Conservation (phyloP, 1,140 invertebrate species). For the Drosophila navojoa region DNA sequence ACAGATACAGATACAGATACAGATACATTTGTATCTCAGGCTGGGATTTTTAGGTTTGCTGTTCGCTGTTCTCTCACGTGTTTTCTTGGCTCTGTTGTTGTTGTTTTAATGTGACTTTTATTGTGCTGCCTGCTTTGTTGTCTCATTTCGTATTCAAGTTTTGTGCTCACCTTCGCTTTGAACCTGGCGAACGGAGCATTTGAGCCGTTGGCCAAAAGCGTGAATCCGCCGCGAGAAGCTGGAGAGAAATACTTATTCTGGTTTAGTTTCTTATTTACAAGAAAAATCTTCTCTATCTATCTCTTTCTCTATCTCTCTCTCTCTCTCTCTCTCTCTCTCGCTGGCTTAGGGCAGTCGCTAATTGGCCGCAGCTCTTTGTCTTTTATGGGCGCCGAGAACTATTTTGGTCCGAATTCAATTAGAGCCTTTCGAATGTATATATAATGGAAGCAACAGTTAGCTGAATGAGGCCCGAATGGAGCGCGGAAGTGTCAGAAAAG, state of each 20-base stretch:
- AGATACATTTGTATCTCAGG: slow-evolving; percentile 67
- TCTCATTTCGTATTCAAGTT: slow-evolving; percentile 78
- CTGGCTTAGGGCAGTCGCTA: slow-evolving; percentile 20
- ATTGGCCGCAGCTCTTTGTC: slow-evolving; percentile 31
- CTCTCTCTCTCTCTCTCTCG: neutral
- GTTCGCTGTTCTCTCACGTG: slow-evolving; percentile 18
- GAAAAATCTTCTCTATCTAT: neutral
- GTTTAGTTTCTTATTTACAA: slow-evolving; percentile 4
- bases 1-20: slow-evolving; percentile 30
- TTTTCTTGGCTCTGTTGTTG: slow-evolving; percentile 17
- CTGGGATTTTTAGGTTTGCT: slow-evolving; percentile 33
- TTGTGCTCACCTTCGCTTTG: slow-evolving; percentile 60
- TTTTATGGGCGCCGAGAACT: slow-evolving; percentile 20
- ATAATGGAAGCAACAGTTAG: slow-evolving; percentile 26
- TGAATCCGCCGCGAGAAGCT: slow-evolving; percentile 9
- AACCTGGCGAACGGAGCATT: slow-evolving; percentile 30
- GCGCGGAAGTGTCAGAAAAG: slow-evolving; percentile 3
- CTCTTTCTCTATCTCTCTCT: neutral
- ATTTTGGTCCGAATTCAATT: slow-evolving; percentile 35
- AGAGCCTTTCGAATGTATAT: slow-evolving; percentile 26
- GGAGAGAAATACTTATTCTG: slow-evolving; percentile 6
- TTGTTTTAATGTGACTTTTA: slow-evolving; percentile 79
- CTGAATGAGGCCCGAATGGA: slow-evolving; percentile 14
- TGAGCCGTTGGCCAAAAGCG: slow-evolving; percentile 20
- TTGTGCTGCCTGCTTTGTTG: slow-evolving; percentile 72